A percentile compares a stretch with the other conserved stretches of the same genome.
phyloP scores from a whole-genome alignment of 1,140 invertebrate species.

The Drosophila pachea region DNA sequence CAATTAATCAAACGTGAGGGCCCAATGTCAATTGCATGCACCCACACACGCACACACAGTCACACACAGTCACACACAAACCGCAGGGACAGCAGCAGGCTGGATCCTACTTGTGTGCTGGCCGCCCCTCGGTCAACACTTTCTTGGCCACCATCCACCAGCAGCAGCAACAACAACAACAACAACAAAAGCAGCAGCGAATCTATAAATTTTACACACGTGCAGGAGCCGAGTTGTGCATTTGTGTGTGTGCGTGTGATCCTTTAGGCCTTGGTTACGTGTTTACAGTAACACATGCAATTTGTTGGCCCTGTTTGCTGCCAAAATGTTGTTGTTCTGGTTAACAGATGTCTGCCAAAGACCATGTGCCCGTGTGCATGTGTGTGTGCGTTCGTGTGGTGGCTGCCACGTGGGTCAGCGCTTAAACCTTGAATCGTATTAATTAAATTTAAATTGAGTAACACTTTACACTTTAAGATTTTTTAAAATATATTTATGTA shows the following conservation, averaged over 20 bases:
- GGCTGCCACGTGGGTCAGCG: conserved; percentile 19
- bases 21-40: conserved; percentile 58
- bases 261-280: conserved; percentile 34
- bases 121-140: conserved; percentile 20
- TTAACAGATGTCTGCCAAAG: conserved; percentile 8
- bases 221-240: too few relatives aligned
- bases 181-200: background rate
- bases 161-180: conserved; percentile 5
- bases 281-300: conserved; percentile 46
- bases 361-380: background rate
- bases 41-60: conserved; percentile 17
- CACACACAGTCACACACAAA: conserved; percentile 1
- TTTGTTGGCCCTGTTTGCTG: conserved; percentile 43
- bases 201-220: conserved; percentile 44
- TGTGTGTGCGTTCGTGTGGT: conserved; percentile 11
- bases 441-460: conserved; percentile 50
- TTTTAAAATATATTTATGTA: too few relatives aligned
- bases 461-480: conserved; percentile 28
- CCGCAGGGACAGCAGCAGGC: conserved; percentile 18
- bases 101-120: background rate
- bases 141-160: conserved; percentile 30
- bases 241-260: conserved; percentile 9
- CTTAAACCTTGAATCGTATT: conserved; percentile 40
- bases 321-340: conserved; percentile 44
- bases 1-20: conserved; percentile 72